Evolutionary conservation across 2,797 vertebrate genomes (phyloP), one percentile per base, ranked within the genome.

Genomic region (Dipus sagitta): DNA sequence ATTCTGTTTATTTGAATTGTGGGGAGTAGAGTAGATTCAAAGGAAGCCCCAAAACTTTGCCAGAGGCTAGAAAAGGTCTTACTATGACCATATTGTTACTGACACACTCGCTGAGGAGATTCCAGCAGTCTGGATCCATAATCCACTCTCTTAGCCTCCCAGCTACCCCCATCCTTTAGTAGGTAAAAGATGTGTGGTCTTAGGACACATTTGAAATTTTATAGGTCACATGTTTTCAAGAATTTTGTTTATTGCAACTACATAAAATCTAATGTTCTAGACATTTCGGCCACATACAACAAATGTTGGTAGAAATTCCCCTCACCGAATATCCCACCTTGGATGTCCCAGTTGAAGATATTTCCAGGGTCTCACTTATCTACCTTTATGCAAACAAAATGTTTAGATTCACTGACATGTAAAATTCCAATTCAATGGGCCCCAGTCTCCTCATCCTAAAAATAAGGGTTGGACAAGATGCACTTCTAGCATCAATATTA

Each of bases 371-470:
- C 79, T 83, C 6, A 0, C 58, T 52, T 68, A 76, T 54, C 4
- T 83, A 34, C 2, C n/a, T 86, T 88, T 38, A 24, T 10, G 12
- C 4, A 72, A 58, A 42, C n/a, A 68, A 60, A 89, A 47, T 88
- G 34, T 79, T 32, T 75, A 71, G 3, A 47, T 65, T 85, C 42
- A 62, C 26, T 21, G 68, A 20, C 4, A 13, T 32, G 26, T 54
- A 78, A 86, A 70, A 84, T 28, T 65, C 52, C 26, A 75, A 74
- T 18, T 79, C 52, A 72, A 6, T 58, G 68, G 60, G 71, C 38
- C 47, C n/a, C 26, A 42, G 58, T 26, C 52, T 93, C 75, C 10
- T 94, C 32, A 54, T 86, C 24, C 80, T 90, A 75, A 88, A 93
- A 80, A 47, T 60, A 58, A 78, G 21, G 6, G 54, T 26, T 18